Percentiles rank a stretch among this genome's conserved stretches.
phyloP scores from a whole-genome alignment of 2,113 vertebrate species.

The Oncorhynchus mykiss region DNA sequence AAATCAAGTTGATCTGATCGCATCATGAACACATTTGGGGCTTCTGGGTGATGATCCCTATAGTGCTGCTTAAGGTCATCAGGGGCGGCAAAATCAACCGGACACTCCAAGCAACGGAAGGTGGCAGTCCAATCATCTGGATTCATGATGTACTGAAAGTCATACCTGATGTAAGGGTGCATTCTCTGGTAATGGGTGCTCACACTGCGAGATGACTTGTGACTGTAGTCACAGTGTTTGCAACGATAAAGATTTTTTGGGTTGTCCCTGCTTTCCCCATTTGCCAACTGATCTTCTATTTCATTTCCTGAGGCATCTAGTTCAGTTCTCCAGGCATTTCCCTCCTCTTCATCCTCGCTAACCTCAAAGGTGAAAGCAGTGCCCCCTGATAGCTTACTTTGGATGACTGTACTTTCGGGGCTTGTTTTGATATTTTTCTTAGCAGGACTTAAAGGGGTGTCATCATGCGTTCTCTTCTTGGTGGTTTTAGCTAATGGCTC shows the following conservation, averaged over 20 bases:
- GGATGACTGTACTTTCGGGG: conserved; percentile 73
- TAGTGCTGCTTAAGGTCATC: conserved; percentile 84
- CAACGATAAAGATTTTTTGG: conserved; percentile 79
- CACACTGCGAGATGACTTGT: conserved; percentile 75
- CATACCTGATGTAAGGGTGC: conserved; percentile 87
- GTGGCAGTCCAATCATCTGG: conserved; percentile 81
- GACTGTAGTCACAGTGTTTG: conserved; percentile 89
- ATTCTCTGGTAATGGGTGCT: conserved; percentile 84
- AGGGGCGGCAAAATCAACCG: conserved; percentile 83
- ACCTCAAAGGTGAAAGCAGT: conserved; percentile 81
- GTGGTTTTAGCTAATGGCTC: conserved; percentile 71
- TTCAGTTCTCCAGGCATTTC: conserved; percentile 56
- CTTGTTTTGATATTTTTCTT: conserved; percentile 79
- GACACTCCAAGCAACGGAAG: conserved; percentile 89
- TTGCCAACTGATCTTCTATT: conserved; percentile 61
- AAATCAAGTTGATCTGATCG: conserved; percentile 78
- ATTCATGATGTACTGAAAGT: conserved; percentile 82
- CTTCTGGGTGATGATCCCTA: conserved; percentile 81
- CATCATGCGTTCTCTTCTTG: conserved; percentile 71
- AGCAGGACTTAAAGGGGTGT: conserved; percentile 66
- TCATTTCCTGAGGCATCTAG: conserved; percentile 71
- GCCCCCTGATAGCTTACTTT: conserved; percentile 73
- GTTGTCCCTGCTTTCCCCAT: conserved; percentile 35
- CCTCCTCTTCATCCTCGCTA: conserved; percentile 80
- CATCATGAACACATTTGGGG: conserved; percentile 78